Evolutionary conservation across 2,113 vertebrate species (phyloP).

Genomic region (Pterophyllum scalare): DNA sequence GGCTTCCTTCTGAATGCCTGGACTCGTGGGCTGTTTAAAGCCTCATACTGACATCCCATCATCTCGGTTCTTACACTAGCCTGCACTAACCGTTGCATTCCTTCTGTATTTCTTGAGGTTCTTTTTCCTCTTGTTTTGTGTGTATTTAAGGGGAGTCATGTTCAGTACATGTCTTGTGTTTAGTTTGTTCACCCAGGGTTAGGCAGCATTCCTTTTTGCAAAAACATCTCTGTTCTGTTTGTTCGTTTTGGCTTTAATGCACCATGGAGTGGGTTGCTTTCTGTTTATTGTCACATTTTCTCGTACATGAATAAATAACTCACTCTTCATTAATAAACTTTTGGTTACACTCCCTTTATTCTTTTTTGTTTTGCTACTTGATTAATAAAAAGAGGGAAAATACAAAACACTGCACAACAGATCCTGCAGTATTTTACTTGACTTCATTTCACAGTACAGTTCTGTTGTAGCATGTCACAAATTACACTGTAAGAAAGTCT

Average conservation of each 20-base stretch:
- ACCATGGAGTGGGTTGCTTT: not conserved
- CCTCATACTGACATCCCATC: not conserved
- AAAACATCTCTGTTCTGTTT: not conserved
- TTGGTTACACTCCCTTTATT: not conserved
- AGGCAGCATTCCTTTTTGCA: conserved; percentile 2
- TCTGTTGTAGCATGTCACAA: not conserved
- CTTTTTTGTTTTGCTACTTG: not conserved
- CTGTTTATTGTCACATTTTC: not conserved
- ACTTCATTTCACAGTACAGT: not conserved
- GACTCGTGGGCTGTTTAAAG: not conserved
- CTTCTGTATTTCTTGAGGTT: not conserved
- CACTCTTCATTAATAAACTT: not conserved
- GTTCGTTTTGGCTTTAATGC: not conserved
- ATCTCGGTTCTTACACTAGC: not conserved
- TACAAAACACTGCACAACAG: not conserved
- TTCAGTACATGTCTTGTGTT: not conserved
- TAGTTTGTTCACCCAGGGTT: conserved; percentile 4
- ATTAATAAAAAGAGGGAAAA: not conserved
- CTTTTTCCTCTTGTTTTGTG: not conserved
- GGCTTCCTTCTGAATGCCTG: not conserved
- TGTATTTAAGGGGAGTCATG: not conserved
- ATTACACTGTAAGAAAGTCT: not conserved
- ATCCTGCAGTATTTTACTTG: not conserved
- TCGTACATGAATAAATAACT: not conserved
- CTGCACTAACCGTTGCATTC: not conserved